Evolutionary conservation across 2,113 vertebrate genomes (phyloP).

Genomic region (Mastomys natalensis): DNA sequence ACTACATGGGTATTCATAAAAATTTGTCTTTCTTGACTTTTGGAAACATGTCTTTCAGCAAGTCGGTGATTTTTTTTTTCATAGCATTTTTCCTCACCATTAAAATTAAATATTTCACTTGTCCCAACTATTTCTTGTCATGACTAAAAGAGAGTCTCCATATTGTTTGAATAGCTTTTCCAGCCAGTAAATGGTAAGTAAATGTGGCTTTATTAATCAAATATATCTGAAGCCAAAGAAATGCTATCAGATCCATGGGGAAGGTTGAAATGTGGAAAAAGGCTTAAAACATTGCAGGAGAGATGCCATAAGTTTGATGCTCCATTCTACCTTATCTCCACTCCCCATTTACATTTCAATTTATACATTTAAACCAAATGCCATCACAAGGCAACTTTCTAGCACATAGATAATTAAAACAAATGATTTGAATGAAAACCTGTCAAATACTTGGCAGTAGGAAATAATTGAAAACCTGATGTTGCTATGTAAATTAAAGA

Average conservation of each 20-base stretch:
- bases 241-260: background rate
- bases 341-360: too few species aligned
- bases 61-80: background rate
- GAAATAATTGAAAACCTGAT: background rate
- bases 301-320: background rate
- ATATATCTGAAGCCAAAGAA: background rate
- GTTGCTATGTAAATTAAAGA: background rate
- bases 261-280: background rate
- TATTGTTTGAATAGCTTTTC: background rate
- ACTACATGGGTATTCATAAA: accelerated
- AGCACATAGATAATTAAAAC: background rate
- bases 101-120: background rate
- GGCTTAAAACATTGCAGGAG: background rate
- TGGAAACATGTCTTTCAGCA: background rate
- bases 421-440: background rate
- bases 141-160: background rate
- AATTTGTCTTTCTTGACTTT: background rate
- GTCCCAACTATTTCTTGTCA: background rate
- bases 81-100: background rate
- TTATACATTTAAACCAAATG: background rate
- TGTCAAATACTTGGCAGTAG: background rate
- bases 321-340: background rate
- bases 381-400: background rate
- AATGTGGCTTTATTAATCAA: background rate
- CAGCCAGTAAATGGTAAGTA: background rate